Evolutionary conservation across 2,797 vertebrate species (phyloP), one percentile per base, ranked within the genome.

Genomic region (Sparus aurata): DNA sequence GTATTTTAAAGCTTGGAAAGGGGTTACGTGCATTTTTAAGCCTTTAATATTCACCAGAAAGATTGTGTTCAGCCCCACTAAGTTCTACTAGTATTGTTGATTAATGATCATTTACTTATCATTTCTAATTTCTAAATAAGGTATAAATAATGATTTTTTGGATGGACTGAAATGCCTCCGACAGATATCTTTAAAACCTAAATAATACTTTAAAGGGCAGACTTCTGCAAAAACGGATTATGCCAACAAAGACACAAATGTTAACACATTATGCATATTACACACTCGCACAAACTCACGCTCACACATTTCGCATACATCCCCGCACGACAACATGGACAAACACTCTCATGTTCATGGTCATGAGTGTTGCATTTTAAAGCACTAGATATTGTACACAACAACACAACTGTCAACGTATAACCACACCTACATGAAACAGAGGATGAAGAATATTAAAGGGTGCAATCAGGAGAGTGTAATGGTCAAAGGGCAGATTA

Each of bases 371-470:
- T 23, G 52, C 64, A 61, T 46, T 57, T 70, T 23, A 49, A 61
- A 22, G 69, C 73, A 61, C 68, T 34, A 76, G 77, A 57, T 5
- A 78, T 59, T 75, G 49, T 8, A 81, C 66, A 77, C 68, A 50
- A 70, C 64, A 58, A 73, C 87, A 92, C 50, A 63, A 79, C 45
- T 55, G 58, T 55, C 46, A 45, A 85, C 75, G 83, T 69, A 49
- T 68, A 25, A 79, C 55, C 75, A 89, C 79, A 83, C 18, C 79
- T 82, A 90, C 57, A 91, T 73, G 79, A 80, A 61, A 90, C 55
- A 38, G 64, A 86, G 22, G 72, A 87, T 79, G 79, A 71, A 20
- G 58, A 69, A 75, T 93, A 95, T 95, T 95, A 95, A 96, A 96
- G 62, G 94, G 94, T 95, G 95, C 94, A 95, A 94, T 86, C 67